Evolutionary conservation across 2,797 vertebrate genomes (phyloP), one percentile per base, ranked within the genome.

Genomic region (Pterois miles): DNA sequence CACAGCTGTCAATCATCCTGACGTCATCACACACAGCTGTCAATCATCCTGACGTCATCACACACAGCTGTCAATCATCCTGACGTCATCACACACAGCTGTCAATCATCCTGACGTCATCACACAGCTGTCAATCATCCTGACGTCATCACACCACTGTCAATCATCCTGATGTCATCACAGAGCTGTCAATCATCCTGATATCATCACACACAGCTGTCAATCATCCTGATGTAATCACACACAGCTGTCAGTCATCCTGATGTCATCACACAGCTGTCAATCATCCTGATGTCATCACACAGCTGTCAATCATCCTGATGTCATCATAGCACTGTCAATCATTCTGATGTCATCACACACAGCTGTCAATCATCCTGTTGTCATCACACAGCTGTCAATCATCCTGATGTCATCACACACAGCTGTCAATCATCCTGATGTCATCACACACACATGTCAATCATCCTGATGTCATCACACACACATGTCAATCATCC

Each of bases 361-460:
- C n/a, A 59, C 8, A 22, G 83, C 76, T 31, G 50, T 85, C 80
- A 82, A 29, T 85, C 75, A 81, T 11, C 58, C 4, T 50, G 71
- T 68, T 0, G 7, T 34, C 33, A 34, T 34, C 14, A 46, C n/a
- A 58, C 20, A n/a, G 83, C 75, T 31, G 48, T 85, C 80, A 82
- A 29, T 85, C 74, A 81, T 11, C 58, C 3, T 50, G 71, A 71
- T 0, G 14, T 29, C 27, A 29, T 29, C 9, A 46, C n/a, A 59
- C n/a, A n/a, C 18, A 22, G 83, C 76, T 31, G 50, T 85, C 80
- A 82, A 29, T 85, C 75, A 81, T 9, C 58, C 5, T 50, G 71
- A 71, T 0, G 9, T 34, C 33, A 34, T 34, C 12, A 46, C n/a
- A 59, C 76, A n/a, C n/a, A n/a, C n/a, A n/a, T 31, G 50, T 85